Evolutionary conservation across 2,113 vertebrate genomes (phyloP).

Genomic region (Brachyhypopomus gauderio): DNA sequence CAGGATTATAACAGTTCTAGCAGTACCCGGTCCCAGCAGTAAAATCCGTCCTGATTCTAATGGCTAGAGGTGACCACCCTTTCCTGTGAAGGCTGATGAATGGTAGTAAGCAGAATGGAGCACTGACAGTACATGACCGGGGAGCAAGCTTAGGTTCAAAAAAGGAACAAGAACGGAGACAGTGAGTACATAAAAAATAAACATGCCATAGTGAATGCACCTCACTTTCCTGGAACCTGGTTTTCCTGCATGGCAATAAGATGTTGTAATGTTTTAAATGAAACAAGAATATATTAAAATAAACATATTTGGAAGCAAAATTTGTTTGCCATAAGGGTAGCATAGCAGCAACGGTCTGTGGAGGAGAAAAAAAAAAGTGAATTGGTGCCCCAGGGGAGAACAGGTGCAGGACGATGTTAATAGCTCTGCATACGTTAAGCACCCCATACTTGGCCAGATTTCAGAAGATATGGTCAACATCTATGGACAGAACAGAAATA

Average conservation of each 20-base stretch:
- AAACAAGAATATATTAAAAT: no score
- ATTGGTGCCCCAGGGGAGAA: no score
- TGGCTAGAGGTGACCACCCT: slow-evolving; percentile 60
- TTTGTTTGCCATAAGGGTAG: no score
- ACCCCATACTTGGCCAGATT: background rate
- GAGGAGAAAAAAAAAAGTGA: no score
- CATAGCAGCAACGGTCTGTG: no score
- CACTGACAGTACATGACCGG: slow-evolving; percentile 54
- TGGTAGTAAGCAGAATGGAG: slow-evolving; percentile 62
- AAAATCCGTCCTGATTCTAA: slow-evolving; percentile 64
- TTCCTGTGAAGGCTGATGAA: slow-evolving; percentile 71
- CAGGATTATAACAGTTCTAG: slow-evolving; percentile 64
- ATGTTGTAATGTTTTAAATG: background rate
- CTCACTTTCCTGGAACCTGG: background rate
- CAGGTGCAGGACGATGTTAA: background rate
- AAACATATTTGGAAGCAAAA: no score
- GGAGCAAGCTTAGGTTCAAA: slow-evolving; percentile 34
- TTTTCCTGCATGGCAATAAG: background rate
- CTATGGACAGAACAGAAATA: no score
- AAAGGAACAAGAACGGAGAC: slow-evolving; percentile 25
- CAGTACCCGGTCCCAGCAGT: slow-evolving; percentile 58
- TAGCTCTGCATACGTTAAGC: background rate
- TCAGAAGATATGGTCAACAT: background rate
- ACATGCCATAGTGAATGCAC: slow-evolving; percentile 1
- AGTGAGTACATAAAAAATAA: slow-evolving; percentile 27